Evolutionary conservation across 2,888 invertebrate species (phyloP).

Genomic region (Drosophila phalerata): DNA sequence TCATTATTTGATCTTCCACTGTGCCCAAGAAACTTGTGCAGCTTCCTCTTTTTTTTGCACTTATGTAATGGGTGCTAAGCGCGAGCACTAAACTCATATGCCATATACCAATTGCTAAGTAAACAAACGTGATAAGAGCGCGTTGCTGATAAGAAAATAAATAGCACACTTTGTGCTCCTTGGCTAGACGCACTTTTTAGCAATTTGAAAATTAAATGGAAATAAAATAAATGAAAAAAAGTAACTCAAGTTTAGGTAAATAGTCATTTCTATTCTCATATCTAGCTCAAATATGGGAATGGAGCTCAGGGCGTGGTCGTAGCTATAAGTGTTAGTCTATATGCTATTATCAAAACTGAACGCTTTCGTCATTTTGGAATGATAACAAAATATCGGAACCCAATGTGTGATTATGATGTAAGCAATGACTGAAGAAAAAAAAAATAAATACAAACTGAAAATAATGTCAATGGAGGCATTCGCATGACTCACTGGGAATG

Average conservation of each 20-base stretch:
- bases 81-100: not conserved
- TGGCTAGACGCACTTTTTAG: slow-evolving; percentile 41
- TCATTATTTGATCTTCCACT: slow-evolving; percentile 9
- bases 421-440: slow-evolving; percentile 25
- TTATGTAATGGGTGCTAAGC: slow-evolving; percentile 51
- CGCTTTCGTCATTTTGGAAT: slow-evolving; percentile 49
- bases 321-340: not conserved
- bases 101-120: slow-evolving; percentile 44
- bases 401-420: slow-evolving; percentile 50
- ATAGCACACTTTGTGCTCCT: slow-evolving; percentile 7
- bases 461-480: slow-evolving; percentile 21
- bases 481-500: slow-evolving; percentile 37
- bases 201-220: slow-evolving; percentile 3
- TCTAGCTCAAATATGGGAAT: slow-evolving; percentile 22
- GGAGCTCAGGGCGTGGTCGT: slow-evolving; percentile 21
- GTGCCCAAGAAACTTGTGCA: slow-evolving; percentile 18
- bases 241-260: slow-evolving; percentile 22
- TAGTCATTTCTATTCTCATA: slow-evolving; percentile 20
- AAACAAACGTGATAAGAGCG: slow-evolving; percentile 66
- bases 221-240: not conserved
- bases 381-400: slow-evolving; percentile 52
- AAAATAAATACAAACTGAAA: slow-evolving; percentile 2
- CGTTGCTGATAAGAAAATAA: slow-evolving; percentile 54
- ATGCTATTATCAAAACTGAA: slow-evolving; percentile 29
- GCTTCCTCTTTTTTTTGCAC: slow-evolving; percentile 55